phyloP scores from a whole-genome alignment of 2,888 invertebrate species.

The Priocnemis perturbator region DNA sequence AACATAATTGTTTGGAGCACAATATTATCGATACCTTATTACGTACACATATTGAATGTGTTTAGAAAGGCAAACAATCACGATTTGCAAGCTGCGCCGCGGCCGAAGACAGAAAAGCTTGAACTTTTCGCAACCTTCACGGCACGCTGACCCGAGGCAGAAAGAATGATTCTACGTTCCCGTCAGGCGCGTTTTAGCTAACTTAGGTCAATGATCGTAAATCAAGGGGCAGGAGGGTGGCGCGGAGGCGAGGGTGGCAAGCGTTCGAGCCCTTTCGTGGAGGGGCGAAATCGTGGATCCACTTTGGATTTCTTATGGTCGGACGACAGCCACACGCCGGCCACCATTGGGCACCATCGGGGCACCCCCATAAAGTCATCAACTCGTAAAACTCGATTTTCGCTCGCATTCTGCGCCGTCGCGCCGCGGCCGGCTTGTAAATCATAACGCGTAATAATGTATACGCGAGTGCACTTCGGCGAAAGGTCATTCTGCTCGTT shows the following conservation, averaged over 20 bases:
- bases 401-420: conserved; percentile 42
- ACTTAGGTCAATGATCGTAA: conserved; percentile 27
- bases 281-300: conserved; percentile 35
- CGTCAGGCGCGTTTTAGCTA: conserved; percentile 19
- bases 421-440: conserved; percentile 46
- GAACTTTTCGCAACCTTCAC: too few species aligned
- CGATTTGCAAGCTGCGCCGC: too few species aligned
- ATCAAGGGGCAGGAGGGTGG: conserved; percentile 36
- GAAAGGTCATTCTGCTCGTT: conserved; percentile 33
- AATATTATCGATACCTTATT: too few species aligned
- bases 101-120: too few species aligned
- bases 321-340: conserved; percentile 70
- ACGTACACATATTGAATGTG: too few species aligned
- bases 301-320: conserved; percentile 64
- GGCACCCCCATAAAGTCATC: conserved; percentile 67
- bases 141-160: not conserved
- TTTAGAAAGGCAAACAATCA: too few species aligned
- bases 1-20: too few species aligned
- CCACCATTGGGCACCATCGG: conserved; percentile 60
- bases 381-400: conserved; percentile 64
- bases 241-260: not conserved
- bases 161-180: not conserved
- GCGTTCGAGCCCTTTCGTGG: conserved; percentile 15
- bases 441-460: conserved; percentile 47
- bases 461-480: conserved; percentile 33